These are phyloP conservation scores for Leptobrachium leishanense DNA, from an alignment of 2,113 vertebrate species.

Conservation along the genomic window DNA sequence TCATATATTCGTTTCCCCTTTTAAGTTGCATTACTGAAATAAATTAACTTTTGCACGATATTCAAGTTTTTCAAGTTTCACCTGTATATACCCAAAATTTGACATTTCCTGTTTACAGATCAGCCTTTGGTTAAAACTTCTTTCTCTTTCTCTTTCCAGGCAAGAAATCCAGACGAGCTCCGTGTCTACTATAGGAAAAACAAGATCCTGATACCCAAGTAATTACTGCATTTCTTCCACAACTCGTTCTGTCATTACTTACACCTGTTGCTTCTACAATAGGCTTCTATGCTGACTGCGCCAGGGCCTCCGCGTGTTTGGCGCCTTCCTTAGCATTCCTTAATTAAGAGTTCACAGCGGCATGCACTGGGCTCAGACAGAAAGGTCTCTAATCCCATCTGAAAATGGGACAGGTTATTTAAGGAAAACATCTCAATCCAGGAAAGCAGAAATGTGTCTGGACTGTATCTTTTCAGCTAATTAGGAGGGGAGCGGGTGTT, in stretches of 20 bases:
- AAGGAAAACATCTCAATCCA: conserved; percentile 15
- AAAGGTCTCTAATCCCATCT: conserved; percentile 29
- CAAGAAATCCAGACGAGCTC: conserved; percentile 92
- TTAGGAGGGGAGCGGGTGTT: background rate
- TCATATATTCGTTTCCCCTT: too few relatives aligned
- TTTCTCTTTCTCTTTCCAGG: conserved; percentile 66
- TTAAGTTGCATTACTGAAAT: too few relatives aligned
- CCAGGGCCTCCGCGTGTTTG: conserved; percentile 19
- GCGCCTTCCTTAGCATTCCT: conserved; percentile 22
- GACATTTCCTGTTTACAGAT: background rate
- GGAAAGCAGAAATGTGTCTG: background rate
- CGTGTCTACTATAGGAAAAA: conserved; percentile 93
- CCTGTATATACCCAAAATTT: too few relatives aligned
- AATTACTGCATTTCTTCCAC: conserved; percentile 49
- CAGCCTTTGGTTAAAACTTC: conserved; percentile 23
- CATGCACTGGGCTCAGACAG: conserved; percentile 25
- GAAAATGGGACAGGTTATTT: conserved; percentile 39
- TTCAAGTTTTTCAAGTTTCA: too few relatives aligned
- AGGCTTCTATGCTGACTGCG: background rate
- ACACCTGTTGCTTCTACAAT: conserved; percentile 37
- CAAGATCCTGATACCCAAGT: conserved; percentile 86
- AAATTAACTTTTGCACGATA: too few relatives aligned
- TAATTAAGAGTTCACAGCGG: conserved; percentile 25
- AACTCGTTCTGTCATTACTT: background rate
- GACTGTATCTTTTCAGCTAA: background rate